phyloP scores from a whole-genome alignment of 1,140 invertebrate genomes.

The Rhynchophorus ferrugineus region DNA sequence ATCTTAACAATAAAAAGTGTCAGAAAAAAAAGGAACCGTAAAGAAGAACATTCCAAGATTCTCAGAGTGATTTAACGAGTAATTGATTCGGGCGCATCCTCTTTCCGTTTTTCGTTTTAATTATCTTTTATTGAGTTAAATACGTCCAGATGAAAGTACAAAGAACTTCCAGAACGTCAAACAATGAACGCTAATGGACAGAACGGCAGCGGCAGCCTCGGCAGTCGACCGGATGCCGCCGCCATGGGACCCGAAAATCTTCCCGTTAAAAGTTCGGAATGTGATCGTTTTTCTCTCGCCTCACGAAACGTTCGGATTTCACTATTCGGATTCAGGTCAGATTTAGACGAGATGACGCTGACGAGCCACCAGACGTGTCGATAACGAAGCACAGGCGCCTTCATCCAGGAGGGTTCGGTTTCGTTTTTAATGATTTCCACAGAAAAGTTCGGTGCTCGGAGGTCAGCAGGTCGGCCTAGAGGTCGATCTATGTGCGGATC shows the following conservation, averaged over 20 bases:
- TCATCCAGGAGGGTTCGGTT: no score
- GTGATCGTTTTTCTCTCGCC: background rate
- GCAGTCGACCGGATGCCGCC: background rate
- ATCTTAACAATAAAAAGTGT: no score
- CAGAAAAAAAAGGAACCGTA: no score
- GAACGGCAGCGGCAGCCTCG: constrained; percentile 3
- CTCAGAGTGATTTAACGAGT: no score
- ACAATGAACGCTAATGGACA: constrained; percentile 14
- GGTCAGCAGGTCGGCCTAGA: no score
- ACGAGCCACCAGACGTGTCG: no score
- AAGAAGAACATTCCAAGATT: no score
- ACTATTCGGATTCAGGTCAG: background rate
- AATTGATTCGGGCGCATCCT: constrained; percentile 1
- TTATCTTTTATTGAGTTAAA: constrained; percentile 11
- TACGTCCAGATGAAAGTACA: constrained; percentile 8
- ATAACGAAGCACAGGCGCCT: no score
- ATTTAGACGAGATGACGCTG: no score
- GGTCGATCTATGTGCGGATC: no score
- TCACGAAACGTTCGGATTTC: background rate
- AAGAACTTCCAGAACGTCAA: constrained; percentile 7
- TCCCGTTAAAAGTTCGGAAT: background rate
- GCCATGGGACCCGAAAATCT: background rate
- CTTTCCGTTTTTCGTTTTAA: constrained; percentile 12
- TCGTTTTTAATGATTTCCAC: no score
- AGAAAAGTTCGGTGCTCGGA: no score